These are phyloP conservation scores for Collichthys lucidus DNA, from an alignment of 2,113 vertebrate genomes.

Conservation along the genomic window DNA sequence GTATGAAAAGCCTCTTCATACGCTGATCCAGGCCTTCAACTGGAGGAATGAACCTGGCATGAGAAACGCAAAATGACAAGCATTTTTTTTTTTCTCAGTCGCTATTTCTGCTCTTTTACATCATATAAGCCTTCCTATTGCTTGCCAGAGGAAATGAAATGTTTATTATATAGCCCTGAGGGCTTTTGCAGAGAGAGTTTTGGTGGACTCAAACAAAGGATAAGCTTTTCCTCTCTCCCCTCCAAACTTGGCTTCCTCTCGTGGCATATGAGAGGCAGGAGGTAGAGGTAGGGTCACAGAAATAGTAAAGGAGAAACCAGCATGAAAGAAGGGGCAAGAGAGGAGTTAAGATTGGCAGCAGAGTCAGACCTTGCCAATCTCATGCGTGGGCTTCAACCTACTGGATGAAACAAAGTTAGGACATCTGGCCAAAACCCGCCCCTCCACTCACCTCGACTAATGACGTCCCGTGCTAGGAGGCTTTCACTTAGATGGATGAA, in stretches of 20 bases:
- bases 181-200: constrained; percentile 65
- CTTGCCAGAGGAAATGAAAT: constrained; percentile 86
- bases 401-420: constrained; percentile 1
- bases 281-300: constrained; percentile 63
- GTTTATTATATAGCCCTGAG: constrained; percentile 80
- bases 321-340: constrained; percentile 5
- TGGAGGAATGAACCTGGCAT: constrained; percentile 33
- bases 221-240: constrained; percentile 60
- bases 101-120: constrained; percentile 75
- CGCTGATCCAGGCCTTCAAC: constrained; percentile 24
- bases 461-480: background rate
- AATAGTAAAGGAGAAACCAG: constrained; percentile 36
- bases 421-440: constrained; percentile 23
- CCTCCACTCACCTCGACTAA: constrained; percentile 4
- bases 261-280: constrained; percentile 61
- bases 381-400: background rate
- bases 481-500: constrained; percentile 20
- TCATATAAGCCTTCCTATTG: constrained; percentile 78
- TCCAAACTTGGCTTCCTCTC: constrained; percentile 65
- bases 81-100: constrained; percentile 55
- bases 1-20: constrained; percentile 27
- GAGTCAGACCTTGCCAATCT: constrained; percentile 23
- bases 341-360: constrained; percentile 34
- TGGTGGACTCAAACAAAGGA: constrained; percentile 73
- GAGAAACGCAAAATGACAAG: constrained; percentile 65